Base-by-base conservation (phyloP, 1,140 invertebrate genomes). In the Caligus rogercresseyi region DNA sequence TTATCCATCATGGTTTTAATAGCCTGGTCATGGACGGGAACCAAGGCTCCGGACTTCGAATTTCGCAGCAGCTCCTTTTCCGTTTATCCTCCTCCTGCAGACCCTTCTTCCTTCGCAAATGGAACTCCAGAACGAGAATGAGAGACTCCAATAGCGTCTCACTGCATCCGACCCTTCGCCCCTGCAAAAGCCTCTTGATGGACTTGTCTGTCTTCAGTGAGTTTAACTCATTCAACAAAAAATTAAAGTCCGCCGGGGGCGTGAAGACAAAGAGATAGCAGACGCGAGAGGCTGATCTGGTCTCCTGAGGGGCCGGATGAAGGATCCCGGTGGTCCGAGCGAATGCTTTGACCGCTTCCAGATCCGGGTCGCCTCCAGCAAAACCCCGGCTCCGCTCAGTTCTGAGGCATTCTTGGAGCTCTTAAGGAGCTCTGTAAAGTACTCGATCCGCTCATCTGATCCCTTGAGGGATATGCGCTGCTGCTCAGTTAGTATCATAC, bases 361-460 rank as follows among this genome's bases (percentile, higher is more conserved):
- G 11, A 26, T 16, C 20, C 15, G 57, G 18, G 25, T 25, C 16
- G 57, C 23, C 26, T 60, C 24, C 16, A 26, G n/a, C 1, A 60
- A n/a, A 16, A 60, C 57, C 51, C 26, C 57, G 13, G 57, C 57
- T 31, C 57, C 26, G 43, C 26, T 60, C 23, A 60, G 16, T 15
- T 25, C 26, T 1, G 26, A 18, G 26, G 21, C 15, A 15, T 18
- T 60, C 57, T 60, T 60, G 24, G 15, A 25, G 24, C 14, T 25
- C 26, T 31, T 60, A 25, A 60, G 57, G 24, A 60, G 18, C n/a
- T 60, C 26, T 3, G 57, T 60, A 16, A 60, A 60, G 57, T 26
- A 31, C 13, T 60, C 57, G 16, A 60, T 60, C 16, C 57, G 21
- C 1, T 26, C 24, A 25, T 60, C 57, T 18, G 57, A 26, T 25